Base-by-base conservation (phyloP, 1,140 invertebrate genomes). In the Pissodes strobi region DNA sequence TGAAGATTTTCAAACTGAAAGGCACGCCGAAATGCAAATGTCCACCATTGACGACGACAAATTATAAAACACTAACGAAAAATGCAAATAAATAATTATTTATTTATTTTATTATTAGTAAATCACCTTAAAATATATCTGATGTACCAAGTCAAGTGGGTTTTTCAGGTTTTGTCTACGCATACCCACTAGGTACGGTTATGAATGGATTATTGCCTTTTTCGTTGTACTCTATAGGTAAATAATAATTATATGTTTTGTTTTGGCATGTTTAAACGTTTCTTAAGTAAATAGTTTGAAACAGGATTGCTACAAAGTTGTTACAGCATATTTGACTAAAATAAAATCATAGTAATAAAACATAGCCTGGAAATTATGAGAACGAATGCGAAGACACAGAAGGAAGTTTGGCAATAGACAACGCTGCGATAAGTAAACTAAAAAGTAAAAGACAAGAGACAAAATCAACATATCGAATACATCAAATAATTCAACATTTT, bases 121-220 rank as follows among this genome's bases (percentile, higher is more conserved):
- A 41, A 41, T 41, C 38, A 17, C 15, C 38, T 41, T 41, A 41
- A 41, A 41, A 41, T 41, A 41, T 13, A 41, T 41, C 12, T 41
- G 10, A 13, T 41, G 38, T 41, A 41, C 38, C 25, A 41, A 41
- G 3, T 41, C 38, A 41, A 41, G 38, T 41, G 38, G 38, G 38
- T 41, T 41, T 41, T 41, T 41, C 13, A n/a, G 13, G 13, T 34
- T 34, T n/a, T 34, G 30, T 34, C 38, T 41, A 13, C 1, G 2
- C 25, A 27, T 27, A 27, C 25, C 25, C 25, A 27, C 25, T 9
- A 9, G 3, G 25, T 27, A 41, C 38, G 15, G 38, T 13, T 41
- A 41, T 27, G 9, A 9, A 27, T 27, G 17, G 6, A 17, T 41
- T 41, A 41, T 41, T 15, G 2, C 38, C 38, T 41, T 41, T 15